Base-by-base conservation (phyloP, 2,113 vertebrate genomes). In the Vidua macroura region DNA sequence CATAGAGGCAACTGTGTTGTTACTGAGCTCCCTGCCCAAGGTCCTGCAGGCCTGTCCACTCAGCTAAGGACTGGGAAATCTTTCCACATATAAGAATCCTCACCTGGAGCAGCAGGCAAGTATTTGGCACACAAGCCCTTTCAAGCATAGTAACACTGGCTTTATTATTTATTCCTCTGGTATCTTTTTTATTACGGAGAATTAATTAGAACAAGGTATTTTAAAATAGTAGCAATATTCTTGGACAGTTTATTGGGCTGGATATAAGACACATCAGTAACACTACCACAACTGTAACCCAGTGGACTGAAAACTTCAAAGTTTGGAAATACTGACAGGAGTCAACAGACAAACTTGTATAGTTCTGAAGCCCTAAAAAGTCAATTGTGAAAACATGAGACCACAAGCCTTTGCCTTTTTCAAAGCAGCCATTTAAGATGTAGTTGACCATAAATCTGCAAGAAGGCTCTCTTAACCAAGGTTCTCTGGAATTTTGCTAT, bases 1-100 rank as follows among this genome's bases (percentile, higher is more conserved):
- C 8, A 30, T 0, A 4, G 28, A 55, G 37, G 30, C 33, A 77
- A 35, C 16, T 3, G 8, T 8, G 59, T 1, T 43, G n/a, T 8
- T 37, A 33, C 25, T 5, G 21, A 88, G 67, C 59, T 79, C 41
- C 63, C 44, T 9, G 17, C 33, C 23, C 39, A 22, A 58, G 39
- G 72, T 49, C 49, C 73, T 28, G 16, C 48, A 37, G 1, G 2
- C 5, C 66, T 8, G 21, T 8, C 66, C 3, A 2, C 13, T 7
- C 31, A 21, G 33, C 19, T 35, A 30, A 46, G 46, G 41, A 44
- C 28, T 2, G 0, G 46, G 55, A 89, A 70, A 30, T 67, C 75
- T 35, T 68, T 51, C 84, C 60, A 21, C 48, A 70, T 48, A 20
- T 35, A 51, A 13, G 21, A 80, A 78, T 14, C 69, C 77, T 49